phyloP scores from a whole-genome alignment of 2,888 invertebrate genomes.

The Arctia plantaginis region DNA sequence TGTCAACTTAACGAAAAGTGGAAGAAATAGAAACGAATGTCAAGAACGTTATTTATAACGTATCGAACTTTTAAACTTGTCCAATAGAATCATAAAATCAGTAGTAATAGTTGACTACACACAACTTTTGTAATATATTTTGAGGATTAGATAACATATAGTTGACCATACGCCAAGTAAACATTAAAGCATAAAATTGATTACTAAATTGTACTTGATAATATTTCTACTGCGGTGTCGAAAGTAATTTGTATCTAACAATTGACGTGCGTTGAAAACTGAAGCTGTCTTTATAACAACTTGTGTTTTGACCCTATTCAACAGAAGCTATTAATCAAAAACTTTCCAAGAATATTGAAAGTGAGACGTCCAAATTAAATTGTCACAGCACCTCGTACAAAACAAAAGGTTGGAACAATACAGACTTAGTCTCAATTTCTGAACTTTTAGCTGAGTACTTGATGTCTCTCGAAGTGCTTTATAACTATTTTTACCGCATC shows the following conservation, averaged over 20 bases:
- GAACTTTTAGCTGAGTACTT: constrained; percentile 27
- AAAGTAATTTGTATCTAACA: neutral
- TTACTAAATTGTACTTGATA: neutral
- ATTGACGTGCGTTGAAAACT: neutral
- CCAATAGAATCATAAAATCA: neutral
- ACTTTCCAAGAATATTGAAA: constrained; percentile 39
- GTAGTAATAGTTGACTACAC: neutral
- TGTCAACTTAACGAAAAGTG: neutral
- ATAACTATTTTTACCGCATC: neutral
- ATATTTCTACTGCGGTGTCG: neutral
- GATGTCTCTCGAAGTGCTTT: neutral
- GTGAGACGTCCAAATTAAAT: constrained; percentile 44
- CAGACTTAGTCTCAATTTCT: constrained; percentile 33
- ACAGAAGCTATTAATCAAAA: constrained; percentile 44
- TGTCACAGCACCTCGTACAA: constrained; percentile 35
- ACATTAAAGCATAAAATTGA: neutral
- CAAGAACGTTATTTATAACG: neutral
- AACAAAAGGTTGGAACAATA: constrained; percentile 42
- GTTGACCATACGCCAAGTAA: neutral
- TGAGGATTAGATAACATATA: neutral
- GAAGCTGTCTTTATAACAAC: constrained; percentile 6
- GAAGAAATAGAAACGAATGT: neutral
- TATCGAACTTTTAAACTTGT: neutral
- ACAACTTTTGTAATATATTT: neutral
- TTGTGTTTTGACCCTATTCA: constrained; percentile 25